These are phyloP conservation scores for Plebejus melissa DNA, from an alignment of 2,888 invertebrate species.

Conservation along the genomic window DNA sequence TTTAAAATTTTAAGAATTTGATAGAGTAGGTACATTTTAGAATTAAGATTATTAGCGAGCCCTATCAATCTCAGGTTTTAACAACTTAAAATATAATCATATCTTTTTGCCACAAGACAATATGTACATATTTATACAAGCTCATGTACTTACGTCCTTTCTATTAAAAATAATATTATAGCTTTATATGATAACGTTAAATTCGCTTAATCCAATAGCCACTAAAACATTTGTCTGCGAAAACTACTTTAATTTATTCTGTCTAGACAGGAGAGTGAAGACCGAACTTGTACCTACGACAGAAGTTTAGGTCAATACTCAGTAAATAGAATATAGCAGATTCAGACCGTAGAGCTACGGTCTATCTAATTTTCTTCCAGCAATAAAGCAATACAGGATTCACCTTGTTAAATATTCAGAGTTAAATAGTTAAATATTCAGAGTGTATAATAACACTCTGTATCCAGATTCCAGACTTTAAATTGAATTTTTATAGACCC, in stretches of 20 bases:
- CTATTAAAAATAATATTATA: not conserved
- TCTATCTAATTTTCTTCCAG: not conserved
- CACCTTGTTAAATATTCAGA: not conserved
- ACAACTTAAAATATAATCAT: no score
- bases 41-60: no score
- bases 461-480: not conserved
- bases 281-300: not conserved
- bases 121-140: no score
- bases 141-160: not conserved
- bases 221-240: not conserved
- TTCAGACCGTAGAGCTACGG: not conserved
- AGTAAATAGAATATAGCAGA: not conserved
- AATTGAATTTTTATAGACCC: not conserved
- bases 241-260: not conserved
- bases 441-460: not conserved
- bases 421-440: not conserved
- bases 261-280: not conserved
- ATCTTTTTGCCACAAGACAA: no score
- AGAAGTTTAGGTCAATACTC: not conserved
- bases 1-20: no score
- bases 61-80: no score
- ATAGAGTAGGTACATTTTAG: no score
- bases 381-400: not conserved
- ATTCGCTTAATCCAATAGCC: not conserved
- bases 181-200: not conserved